Percentiles rank a stretch among this genome's conserved stretches.
phyloP scores from a whole-genome alignment of 1,140 invertebrate species.

The Yoshiicerus persimilis region DNA sequence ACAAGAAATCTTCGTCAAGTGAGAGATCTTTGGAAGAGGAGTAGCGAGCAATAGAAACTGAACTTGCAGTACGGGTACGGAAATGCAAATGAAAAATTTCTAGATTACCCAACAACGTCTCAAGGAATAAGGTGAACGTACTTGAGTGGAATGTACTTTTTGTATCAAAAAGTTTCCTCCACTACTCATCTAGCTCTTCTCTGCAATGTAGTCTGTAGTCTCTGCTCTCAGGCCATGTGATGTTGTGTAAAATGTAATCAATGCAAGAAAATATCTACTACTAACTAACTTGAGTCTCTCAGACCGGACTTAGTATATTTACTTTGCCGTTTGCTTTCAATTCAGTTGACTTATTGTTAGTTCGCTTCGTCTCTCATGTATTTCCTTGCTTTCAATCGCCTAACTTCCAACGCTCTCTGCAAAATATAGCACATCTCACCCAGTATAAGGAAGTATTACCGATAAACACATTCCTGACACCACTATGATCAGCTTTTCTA shows the following conservation, averaged over 20 bases:
- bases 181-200: neutral
- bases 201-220: neutral
- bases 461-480: neutral
- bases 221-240: neutral
- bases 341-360: neutral
- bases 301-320: neutral
- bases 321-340: neutral
- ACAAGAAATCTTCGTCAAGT: neutral
- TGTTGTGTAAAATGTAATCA: neutral
- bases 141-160: conserved; percentile 45
- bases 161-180: conserved; percentile 34
- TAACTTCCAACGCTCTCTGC: neutral
- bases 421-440: neutral
- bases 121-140: conserved; percentile 41
- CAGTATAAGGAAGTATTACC: too few species aligned
- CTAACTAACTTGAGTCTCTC: neutral
- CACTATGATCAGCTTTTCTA: too few species aligned
- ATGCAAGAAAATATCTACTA: neutral
- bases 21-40: neutral
- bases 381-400: too few species aligned
- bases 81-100: conserved; percentile 38
- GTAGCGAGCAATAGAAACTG: neutral
- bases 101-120: conserved; percentile 34
- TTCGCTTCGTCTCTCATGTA: neutral
- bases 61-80: conserved; percentile 27